Evolutionary conservation across 2,797 vertebrate species (phyloP).

Genomic region (Scolopax rusticola): DNA sequence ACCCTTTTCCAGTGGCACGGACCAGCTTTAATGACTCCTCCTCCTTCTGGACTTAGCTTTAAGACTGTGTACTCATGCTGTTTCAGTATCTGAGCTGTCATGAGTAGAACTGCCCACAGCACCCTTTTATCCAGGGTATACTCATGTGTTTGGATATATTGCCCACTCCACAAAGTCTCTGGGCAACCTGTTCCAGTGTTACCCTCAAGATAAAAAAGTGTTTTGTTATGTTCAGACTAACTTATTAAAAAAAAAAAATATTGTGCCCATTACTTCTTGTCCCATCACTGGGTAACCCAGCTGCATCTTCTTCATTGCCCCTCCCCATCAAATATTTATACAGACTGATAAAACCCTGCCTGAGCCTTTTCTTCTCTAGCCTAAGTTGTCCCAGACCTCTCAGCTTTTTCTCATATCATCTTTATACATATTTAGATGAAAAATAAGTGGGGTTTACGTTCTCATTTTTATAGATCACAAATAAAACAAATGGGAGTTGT

Average conservation of each 20-base stretch:
- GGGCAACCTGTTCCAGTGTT: background rate
- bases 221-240: background rate
- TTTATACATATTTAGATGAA: background rate
- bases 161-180: background rate
- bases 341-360: background rate
- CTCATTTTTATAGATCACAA: background rate
- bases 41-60: background rate
- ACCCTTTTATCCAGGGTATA: background rate
- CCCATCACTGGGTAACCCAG: background rate
- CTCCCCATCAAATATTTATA: background rate
- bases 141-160: background rate
- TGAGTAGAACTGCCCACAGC: background rate
- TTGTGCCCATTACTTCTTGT: background rate
- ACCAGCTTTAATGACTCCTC: background rate
- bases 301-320: background rate
- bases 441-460: background rate
- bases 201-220: background rate
- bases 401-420: background rate
- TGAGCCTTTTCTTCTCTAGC: background rate
- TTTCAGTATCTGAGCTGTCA: background rate
- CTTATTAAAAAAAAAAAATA: too few relatives aligned
- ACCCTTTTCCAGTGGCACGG: background rate
- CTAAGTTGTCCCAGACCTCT: background rate
- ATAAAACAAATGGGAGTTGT: background rate
- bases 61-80: accelerated